These are phyloP conservation scores for Leucoraja ocellata DNA, from an alignment of 2,797 vertebrate species.

Conservation along the genomic window DNA sequence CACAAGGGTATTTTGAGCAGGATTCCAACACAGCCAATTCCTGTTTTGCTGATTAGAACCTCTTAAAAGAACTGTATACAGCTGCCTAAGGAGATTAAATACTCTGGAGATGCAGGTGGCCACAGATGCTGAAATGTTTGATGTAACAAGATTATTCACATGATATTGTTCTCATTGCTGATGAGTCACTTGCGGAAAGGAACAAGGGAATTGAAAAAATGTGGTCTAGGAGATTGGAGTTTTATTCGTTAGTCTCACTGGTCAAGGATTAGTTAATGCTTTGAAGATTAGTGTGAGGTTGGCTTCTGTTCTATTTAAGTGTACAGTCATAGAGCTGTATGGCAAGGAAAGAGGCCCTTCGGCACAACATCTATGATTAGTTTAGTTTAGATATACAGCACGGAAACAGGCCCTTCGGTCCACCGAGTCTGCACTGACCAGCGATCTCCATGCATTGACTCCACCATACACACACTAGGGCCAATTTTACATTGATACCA, in stretches of 20 bases:
- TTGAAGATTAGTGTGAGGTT: neutral
- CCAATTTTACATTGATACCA: too few species aligned
- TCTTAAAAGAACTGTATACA: constrained; percentile 6
- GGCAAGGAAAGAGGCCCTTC: too few species aligned
- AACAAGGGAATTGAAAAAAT: neutral
- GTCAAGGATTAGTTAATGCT: neutral
- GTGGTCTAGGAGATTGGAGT: neutral
- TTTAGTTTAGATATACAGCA: too few species aligned
- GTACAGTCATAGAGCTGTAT: too few species aligned
- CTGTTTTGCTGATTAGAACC: neutral
- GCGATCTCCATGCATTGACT: too few species aligned
- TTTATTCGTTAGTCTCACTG: neutral
- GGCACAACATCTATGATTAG: too few species aligned
- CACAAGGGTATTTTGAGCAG: neutral
- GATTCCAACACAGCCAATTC: neutral
- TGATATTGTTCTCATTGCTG: neutral
- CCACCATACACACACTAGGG: too few species aligned
- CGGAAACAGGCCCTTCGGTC: too few species aligned
- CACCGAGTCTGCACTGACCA: too few species aligned
- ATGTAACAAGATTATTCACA: neutral
- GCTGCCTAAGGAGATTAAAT: neutral
- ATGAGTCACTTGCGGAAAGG: neutral
- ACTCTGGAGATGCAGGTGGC: neutral
- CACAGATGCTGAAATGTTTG: neutral
- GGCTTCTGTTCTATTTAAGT: neutral